Conservation (phyloP, 2,113 vertebrate genomes). For the Malurus melanocephalus region DNA sequence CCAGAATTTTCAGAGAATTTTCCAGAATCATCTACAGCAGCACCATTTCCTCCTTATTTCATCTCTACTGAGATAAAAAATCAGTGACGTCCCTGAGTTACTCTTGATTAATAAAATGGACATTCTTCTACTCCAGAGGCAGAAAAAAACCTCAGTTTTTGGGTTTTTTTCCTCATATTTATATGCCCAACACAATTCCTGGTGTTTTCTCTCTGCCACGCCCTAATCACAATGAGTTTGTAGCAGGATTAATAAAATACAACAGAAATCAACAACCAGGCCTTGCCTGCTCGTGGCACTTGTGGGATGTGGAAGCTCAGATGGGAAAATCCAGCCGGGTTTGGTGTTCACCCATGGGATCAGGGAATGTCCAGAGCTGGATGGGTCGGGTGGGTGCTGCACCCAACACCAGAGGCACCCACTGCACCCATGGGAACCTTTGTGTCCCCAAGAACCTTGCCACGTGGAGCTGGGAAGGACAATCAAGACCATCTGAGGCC, state of each 20-base stretch:
- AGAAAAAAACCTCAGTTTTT: not conserved
- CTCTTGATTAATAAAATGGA: not conserved
- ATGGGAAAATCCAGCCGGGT: not conserved
- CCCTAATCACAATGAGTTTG: not conserved
- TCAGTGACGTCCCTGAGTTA: not conserved
- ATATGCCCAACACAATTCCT: not conserved
- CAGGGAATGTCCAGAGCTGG: not conserved
- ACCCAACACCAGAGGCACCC: not conserved
- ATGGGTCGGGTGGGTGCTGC: not conserved
- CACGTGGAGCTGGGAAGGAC: accelerated
- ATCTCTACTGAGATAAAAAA: not conserved
- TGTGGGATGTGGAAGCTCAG: not conserved
- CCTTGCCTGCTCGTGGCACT: not conserved
- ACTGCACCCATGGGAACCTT: not conserved
- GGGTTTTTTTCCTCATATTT: accelerated
- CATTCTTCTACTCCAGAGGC: not conserved
- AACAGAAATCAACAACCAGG: not conserved
- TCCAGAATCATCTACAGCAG: not conserved
- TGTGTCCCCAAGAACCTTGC: too few relatives aligned
- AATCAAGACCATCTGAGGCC: accelerated
- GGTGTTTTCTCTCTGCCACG: not conserved
- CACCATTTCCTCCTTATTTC: not conserved
- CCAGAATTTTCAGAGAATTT: not conserved
- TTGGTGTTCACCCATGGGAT: too few relatives aligned
- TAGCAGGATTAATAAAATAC: not conserved